Evolutionary conservation across 2,113 vertebrate genomes (phyloP), one percentile per base, ranked within the genome.

Genomic region (Pavo muticus): DNA sequence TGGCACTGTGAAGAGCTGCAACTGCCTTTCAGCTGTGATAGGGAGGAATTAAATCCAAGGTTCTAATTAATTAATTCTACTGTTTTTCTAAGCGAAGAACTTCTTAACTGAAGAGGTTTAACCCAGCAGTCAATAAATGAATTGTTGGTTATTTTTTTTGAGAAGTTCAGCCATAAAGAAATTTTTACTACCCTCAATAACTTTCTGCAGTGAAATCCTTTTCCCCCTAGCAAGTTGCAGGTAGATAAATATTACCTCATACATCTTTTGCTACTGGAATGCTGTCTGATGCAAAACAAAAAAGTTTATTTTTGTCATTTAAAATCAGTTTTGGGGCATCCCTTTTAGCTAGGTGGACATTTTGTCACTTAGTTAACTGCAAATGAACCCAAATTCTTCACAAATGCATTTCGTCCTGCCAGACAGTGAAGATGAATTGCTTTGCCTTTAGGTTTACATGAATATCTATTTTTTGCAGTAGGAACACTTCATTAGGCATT

Each of bases 1-100:
- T 11, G 42, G 45, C 77, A 56, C 63, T 2, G 1, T 40, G 63
- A 48, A 76, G 59, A 47, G 56, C 84, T 92, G 15, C 89, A 89
- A 50, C 37, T 76, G 68, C 64, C 64, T 91, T 92, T 91, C 87
- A 59, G 12, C 75, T 70, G 54, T 68, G 56, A 29, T 48, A 56
- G 6, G 44, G 68, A 88, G 72, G 72, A 93, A 85, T 91, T 87
- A 91, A 91, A 88, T 80, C 79, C 74, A 67, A 74, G 42, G 16
- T 19, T 52, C 61, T 56, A 56, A 32, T 78, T 78, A 42, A 40
- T 65, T 67, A 30, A 54, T 32, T 70, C 84, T 63, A 32, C 54
- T 25, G 63, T 85, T 87, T 91, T 50, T 82, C 67, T 11, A 27
- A 74, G 42, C 30, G 45, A 91, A 87, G 50, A 52, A 44, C 42